Evolutionary conservation across 2,888 invertebrate species (phyloP).

Genomic region (Leucophora obtusa): DNA sequence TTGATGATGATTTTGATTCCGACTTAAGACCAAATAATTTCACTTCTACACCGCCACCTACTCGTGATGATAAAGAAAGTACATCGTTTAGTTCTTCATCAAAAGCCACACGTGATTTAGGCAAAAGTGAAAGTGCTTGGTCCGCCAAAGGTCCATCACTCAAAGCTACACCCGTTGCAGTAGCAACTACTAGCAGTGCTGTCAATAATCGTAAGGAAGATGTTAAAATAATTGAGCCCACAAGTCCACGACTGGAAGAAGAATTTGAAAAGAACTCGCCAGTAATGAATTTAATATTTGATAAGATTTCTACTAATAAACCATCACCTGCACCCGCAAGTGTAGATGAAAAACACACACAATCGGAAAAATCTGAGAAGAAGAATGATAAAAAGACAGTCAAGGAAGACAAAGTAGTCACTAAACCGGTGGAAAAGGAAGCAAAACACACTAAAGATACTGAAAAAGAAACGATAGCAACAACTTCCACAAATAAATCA

Average conservation of each 20-base stretch:
- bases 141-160: conserved; percentile 78
- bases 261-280: conserved; percentile 50
- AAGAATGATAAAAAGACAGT: conserved; percentile 50
- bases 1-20: conserved; percentile 77
- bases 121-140: conserved; percentile 77
- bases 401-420: conserved; percentile 64
- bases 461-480: conserved; percentile 65
- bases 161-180: conserved; percentile 77
- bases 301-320: conserved; percentile 41
- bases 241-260: conserved; percentile 42
- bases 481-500: conserved; percentile 69
- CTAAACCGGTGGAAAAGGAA: conserved; percentile 46
- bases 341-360: conserved; percentile 60
- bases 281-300: conserved; percentile 39
- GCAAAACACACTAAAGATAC: conserved; percentile 60
- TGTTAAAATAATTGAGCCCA: conserved; percentile 63
- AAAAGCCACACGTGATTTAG: conserved; percentile 75
- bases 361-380: conserved; percentile 58
- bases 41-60: conserved; percentile 75
- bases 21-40: conserved; percentile 75
- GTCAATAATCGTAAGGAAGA: conserved; percentile 67
- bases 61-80: conserved; percentile 77
- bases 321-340: conserved; percentile 47
- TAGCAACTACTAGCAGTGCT: conserved; percentile 65
- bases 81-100: conserved; percentile 76